A percentile compares a stretch with the other conserved stretches of the same genome.
Conservation (phyloP, 2,888 invertebrate species). For the Gryllus longicercus region DNA sequence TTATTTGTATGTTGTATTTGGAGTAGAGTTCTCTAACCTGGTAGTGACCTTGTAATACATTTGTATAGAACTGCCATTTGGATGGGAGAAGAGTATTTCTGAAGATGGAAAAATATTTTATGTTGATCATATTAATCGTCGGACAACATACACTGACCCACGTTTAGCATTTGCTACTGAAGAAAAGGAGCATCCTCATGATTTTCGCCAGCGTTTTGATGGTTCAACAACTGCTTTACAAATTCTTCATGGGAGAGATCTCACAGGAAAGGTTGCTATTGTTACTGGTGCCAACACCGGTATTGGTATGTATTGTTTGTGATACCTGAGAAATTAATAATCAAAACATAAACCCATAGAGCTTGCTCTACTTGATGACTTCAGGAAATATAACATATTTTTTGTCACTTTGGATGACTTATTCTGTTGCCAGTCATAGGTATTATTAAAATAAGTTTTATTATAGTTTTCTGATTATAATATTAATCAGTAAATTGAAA, state of each 20-base stretch:
- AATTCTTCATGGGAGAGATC: slow-evolving; percentile 81
- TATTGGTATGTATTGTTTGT: slow-evolving; percentile 58
- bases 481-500: too few relatives aligned
- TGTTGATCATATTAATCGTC: slow-evolving; percentile 71
- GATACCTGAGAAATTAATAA: too few relatives aligned
- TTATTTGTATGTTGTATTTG: slow-evolving; percentile 18
- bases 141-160: slow-evolving; percentile 85
- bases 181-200: slow-evolving; percentile 68
- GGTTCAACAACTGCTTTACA: slow-evolving; percentile 78
- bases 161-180: slow-evolving; percentile 87
- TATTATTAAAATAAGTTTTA: too few relatives aligned
- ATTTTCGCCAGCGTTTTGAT: slow-evolving; percentile 83
- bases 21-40: background rate
- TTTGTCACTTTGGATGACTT: too few relatives aligned
- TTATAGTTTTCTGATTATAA: too few relatives aligned
- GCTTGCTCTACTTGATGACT: too few relatives aligned
- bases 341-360: too few relatives aligned
- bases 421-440: too few relatives aligned
- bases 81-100: slow-evolving; percentile 78
- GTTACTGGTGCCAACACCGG: slow-evolving; percentile 90
- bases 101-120: slow-evolving; percentile 73
- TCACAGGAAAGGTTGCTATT: slow-evolving; percentile 77
- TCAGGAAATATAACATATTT: too few relatives aligned
- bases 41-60: slow-evolving; percentile 30
- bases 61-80: slow-evolving; percentile 70